Evolutionary conservation across 1,140 invertebrate species (phyloP).

Genomic region (Listronotus bonariensis): DNA sequence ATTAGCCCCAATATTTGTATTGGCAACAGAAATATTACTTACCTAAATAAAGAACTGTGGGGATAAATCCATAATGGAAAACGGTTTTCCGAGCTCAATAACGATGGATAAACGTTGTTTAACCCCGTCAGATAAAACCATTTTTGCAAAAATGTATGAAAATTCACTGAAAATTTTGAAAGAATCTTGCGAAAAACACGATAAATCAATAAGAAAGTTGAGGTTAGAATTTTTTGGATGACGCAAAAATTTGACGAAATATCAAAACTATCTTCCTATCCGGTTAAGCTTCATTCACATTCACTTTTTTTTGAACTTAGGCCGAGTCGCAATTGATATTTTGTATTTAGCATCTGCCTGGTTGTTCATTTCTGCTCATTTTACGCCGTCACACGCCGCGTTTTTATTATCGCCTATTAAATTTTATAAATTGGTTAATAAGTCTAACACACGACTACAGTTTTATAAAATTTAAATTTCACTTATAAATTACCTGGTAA

Average conservation of each 20-base stretch:
- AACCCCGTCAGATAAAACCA: constrained; percentile 54
- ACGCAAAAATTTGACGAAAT: background rate
- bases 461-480: no score
- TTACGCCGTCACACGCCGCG: no score
- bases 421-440: no score
- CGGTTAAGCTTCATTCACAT: no score
- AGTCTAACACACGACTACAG: no score
- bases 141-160: constrained; percentile 17
- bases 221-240: background rate
- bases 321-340: no score
- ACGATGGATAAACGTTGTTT: constrained; percentile 67
- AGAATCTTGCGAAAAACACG: background rate
- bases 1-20: constrained; percentile 25
- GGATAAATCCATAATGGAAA: constrained; percentile 73
- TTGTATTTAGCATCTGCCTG: no score
- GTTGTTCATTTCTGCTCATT: no score
- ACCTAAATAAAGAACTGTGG: constrained; percentile 71
- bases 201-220: background rate
- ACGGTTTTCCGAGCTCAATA: constrained; percentile 61
- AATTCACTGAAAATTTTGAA: constrained; percentile 16
- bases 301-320: no score
- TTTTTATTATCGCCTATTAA: no score
- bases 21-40: constrained; percentile 48
- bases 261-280: no score
- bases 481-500: no score